Evolutionary conservation across 2,888 invertebrate species (phyloP).

Genomic region (Thyatira batis): DNA sequence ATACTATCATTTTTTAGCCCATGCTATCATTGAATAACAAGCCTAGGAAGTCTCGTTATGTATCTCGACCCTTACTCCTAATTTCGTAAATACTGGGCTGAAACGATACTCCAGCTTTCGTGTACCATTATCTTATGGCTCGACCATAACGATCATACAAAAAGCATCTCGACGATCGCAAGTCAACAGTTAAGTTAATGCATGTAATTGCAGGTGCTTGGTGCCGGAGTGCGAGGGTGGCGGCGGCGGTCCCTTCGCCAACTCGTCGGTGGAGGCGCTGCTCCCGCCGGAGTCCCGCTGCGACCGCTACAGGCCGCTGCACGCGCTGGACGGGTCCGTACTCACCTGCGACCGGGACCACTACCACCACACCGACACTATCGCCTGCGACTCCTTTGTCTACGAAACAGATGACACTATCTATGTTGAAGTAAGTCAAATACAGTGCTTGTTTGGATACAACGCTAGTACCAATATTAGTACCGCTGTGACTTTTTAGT

Average conservation of each 20-base stretch:
- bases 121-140: too few relatives aligned
- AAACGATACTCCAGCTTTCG: too few relatives aligned
- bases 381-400: conserved; percentile 51
- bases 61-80: too few relatives aligned
- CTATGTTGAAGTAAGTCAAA: conserved; percentile 66
- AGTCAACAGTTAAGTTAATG: background rate
- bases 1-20: too few relatives aligned
- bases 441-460: background rate
- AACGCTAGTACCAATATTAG: background rate
- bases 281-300: conserved; percentile 42
- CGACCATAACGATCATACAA: too few relatives aligned
- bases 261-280: conserved; percentile 39
- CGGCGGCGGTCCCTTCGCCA: conserved; percentile 28
- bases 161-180: too few relatives aligned
- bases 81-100: too few relatives aligned
- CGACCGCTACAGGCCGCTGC: conserved; percentile 42
- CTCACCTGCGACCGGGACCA: conserved; percentile 43
- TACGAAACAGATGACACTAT: conserved; percentile 58
- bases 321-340: conserved; percentile 21
- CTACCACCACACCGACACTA: conserved; percentile 46
- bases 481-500: too few relatives aligned
- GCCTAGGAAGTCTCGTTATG: too few relatives aligned
- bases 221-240: conserved; percentile 80
- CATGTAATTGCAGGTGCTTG: conserved; percentile 65
- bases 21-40: too few relatives aligned